Percentiles rank a stretch among this genome's conserved stretches.
These are phyloP conservation scores for Taeniopygia guttata DNA, from an alignment of 2,797 vertebrate species.

Conservation along the genomic window DNA sequence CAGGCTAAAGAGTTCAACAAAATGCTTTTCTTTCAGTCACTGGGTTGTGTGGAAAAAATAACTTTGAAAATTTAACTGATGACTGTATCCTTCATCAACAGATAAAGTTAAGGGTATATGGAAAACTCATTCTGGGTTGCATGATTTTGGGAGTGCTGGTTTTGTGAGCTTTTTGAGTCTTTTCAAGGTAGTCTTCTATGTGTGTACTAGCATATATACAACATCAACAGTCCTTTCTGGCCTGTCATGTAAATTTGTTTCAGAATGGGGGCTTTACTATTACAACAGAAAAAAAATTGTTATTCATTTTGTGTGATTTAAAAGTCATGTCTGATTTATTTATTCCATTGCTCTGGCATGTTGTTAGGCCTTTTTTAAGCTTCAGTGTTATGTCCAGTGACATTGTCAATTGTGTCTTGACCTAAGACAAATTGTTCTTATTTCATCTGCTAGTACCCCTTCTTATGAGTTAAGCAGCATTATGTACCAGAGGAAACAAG, in stretches of 20 bases:
- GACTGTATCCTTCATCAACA: background rate
- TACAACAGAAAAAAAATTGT: background rate
- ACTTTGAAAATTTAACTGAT: background rate
- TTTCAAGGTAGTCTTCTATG: background rate
- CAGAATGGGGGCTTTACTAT: background rate
- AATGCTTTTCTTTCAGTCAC: background rate
- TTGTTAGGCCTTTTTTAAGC: background rate
- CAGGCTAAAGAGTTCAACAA: background rate
- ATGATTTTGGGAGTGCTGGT: background rate
- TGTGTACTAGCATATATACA: background rate
- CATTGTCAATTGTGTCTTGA: background rate
- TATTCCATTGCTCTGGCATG: background rate
- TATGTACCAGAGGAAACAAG: background rate
- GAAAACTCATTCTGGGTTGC: background rate
- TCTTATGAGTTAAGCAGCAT: background rate
- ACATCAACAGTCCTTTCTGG: background rate
- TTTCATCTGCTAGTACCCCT: background rate
- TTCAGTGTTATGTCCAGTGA: background rate
- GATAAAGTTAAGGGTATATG: background rate
- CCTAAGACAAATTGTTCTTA: background rate
- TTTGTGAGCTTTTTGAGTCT: background rate
- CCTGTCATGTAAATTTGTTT: background rate
- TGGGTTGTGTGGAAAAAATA: background rate
- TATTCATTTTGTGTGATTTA: slow-evolving; percentile 22
- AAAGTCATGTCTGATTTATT: slow-evolving; percentile 27